Evolutionary conservation across 2,797 vertebrate genomes (phyloP), one percentile per base, ranked within the genome.

Genomic region (Macropodus opercularis): DNA sequence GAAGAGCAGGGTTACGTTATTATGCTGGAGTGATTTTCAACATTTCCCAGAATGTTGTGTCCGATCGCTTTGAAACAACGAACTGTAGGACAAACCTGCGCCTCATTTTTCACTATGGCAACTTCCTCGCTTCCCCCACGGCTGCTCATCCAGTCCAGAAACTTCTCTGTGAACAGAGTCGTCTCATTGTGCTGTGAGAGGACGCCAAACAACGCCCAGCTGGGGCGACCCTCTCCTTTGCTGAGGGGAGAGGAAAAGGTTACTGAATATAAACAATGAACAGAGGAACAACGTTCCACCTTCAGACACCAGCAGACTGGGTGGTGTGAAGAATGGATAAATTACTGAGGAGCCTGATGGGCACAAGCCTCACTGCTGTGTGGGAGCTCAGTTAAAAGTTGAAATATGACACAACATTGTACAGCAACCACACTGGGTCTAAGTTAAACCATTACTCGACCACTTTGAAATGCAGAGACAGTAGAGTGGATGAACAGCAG

Each of bases 161-260:
- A 94, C 88, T 94, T 94, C 75, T 90, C 87, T 56, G 77, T 90
- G 87, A 94, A 94, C 65, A 94, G 88, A 53, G 67, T 29, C 0
- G 93, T 94, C 84, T 94, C 91, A 0, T 73, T 83, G 73, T 79
- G 56, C 72, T 93, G 85, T 0, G 86, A 84, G 39, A 94, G 40
- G 27, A 89, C 82, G 23, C 90, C 89, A 8, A 94, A 92, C 71
- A 94, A 58, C 6, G 90, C 88, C 93, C 93, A 94, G 74, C 48
- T 51, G 27, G 93, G 93, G 21, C 93, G 91, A 0, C 92, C 90
- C 53, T 87, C 80, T 1, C 93, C 92, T 51, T 44, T 85, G 71
- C 92, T 94, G 80, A 32, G 41, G 46, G 66, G 10, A 53, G 39
- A 52, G 2, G 8, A 17, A 24, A 50, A 36, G 8, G 6, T 18